Base-by-base conservation (phyloP, 2,888 invertebrate genomes). In the Pyralis farinalis region DNA sequence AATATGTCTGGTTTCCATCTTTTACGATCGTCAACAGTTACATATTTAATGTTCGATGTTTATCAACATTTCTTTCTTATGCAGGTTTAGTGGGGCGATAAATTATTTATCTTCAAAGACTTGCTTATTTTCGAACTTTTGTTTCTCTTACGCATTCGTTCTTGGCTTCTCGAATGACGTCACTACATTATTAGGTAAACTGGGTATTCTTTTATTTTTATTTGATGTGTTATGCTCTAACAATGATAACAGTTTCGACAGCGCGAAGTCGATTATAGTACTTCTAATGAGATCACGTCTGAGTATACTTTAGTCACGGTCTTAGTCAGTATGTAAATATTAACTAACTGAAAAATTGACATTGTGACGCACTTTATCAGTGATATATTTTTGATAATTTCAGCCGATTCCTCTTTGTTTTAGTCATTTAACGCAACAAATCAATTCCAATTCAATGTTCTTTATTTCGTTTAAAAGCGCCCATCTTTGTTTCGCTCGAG, bases 61-160 rank as follows among this genome's bases (percentile, higher is more conserved):
- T 88, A 88, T 88, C 86, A 88, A 87, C 87, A 88, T 79, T 86
- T 87, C 82, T 87, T 88, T 87, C 86, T 87, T 84, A 84, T 85
- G 76, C 83, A 83, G 80, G 80, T 84, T 87, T 87, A 88, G 79
- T 85, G 83, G 62, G 41, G 80, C 78, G 61, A 74, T 88, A 87
- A 88, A 87, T 87, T 85, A 87, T 83, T 79, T 83, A 80, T 85
- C 87, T 81, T 88, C 87, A 88, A 88, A 88, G 85, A 73, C 68
- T 71, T 61, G 78, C 75, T 83, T 83, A 81, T 85, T 87, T 87
- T 81, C 70, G 65, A 81, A 81, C 79, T 80, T 84, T 86, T 85
- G 86, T 85, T 86, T 78, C 80, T 75, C 51, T 49, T 61, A 45
- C 49, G 53, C 54, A 38, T 69, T 71, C 68, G 71, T 72, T 66